Evolutionary conservation across 2,888 invertebrate genomes (phyloP), one percentile per base, ranked within the genome.

Genomic region (Pachydiplax longipennis): DNA sequence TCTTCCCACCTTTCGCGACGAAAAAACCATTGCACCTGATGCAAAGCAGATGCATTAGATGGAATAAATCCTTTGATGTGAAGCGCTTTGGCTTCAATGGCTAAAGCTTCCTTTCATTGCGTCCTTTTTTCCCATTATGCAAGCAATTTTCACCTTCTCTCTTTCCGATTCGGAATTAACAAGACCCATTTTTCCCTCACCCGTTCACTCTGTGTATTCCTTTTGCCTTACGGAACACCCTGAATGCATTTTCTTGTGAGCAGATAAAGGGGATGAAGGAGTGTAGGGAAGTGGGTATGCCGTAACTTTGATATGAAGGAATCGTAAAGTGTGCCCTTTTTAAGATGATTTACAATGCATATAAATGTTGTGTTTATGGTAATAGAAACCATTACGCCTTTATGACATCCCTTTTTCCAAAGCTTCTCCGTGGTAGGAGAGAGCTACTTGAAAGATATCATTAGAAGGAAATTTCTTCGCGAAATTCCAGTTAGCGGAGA

Each of bases 351-450:
- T 73, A 73, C 73, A 73, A 73, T 73, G 73, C 73, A 73, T 73
- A 73, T 73, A 73, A 73, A 73, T 73, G 73, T 73, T 73, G 73
- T 73, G 73, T 73, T 73, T 73, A 73, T 73, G 73, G 73, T 73
- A 73, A 73, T 73, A 73, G 73, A 73, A 73, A 73, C 73, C 73
- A 73, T 73, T 73, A 73, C 5, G 73, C 25, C 31, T 73, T 73
- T 73, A 73, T 73, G 73, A 73, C 73, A 73, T 73, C 73, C 73
- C 73, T 73, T 73, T 73, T 73, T 25, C 73, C 73, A 73, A 73
- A 31, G 73, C 31, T 73, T 10, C 31, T 25, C 31, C 13, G 25
- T 12, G 73, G 73, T 31, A 31, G 31, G 73, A 53, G 18, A 25
- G 73, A 73, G 31, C 25, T 73, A 31, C 73, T 73, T 73, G 73